Conservation (phyloP, 1,140 invertebrate species). For the Leptinotarsa texana region DNA sequence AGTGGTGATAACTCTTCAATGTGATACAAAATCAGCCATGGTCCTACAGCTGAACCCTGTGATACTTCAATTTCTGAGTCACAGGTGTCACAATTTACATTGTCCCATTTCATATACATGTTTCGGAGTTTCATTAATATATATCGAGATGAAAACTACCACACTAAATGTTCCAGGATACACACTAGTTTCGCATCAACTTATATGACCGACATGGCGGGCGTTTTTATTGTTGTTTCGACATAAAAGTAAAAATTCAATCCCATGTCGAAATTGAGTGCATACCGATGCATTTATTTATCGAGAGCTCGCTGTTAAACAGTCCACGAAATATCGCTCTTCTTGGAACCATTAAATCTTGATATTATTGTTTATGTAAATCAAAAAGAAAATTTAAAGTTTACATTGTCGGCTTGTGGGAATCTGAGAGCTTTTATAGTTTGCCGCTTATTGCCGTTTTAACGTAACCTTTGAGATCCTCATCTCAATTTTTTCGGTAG, state of each 20-base stretch:
- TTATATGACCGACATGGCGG: neutral
- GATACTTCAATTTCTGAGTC: too few relatives aligned
- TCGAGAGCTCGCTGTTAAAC: neutral
- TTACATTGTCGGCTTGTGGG: neutral
- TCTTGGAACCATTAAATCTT: neutral
- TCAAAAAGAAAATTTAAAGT: neutral
- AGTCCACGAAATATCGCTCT: neutral
- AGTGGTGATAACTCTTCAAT: too few relatives aligned
- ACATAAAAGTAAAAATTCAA: constrained; percentile 6
- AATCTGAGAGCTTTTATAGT: neutral
- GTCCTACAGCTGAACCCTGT: too few relatives aligned
- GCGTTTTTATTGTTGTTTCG: constrained; percentile 5
- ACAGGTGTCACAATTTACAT: too few relatives aligned
- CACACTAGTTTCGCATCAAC: neutral
- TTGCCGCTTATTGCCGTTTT: constrained; percentile 4
- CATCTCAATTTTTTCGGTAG: neutral
- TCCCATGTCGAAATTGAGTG: neutral
- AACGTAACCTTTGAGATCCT: constrained; percentile 1
- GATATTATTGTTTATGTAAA: constrained; percentile 9
- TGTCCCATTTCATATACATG: too few relatives aligned
- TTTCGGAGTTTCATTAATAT: too few relatives aligned
- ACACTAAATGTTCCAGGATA: neutral
- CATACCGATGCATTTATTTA: neutral
- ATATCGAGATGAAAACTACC: neutral
- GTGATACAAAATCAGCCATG: too few relatives aligned